A percentile compares a stretch with the other conserved stretches of the same genome.
Evolutionary conservation across 2,113 vertebrate species (phyloP).

Genomic region (Setophaga petechia): DNA sequence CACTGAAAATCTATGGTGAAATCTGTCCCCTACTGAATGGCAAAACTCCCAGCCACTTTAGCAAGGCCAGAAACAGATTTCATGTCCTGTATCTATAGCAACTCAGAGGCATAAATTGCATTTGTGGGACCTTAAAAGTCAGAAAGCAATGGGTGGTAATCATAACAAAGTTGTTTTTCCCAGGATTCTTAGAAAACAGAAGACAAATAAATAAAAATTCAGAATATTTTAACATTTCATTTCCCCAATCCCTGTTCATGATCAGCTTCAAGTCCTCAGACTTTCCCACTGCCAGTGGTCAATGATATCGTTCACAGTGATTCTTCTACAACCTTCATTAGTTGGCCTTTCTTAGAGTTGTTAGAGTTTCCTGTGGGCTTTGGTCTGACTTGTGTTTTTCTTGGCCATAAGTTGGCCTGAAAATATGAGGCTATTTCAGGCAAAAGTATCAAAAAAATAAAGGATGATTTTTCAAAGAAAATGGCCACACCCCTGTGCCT

Average conservation of each 20-base stretch:
- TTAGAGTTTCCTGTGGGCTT: slow-evolving; percentile 59
- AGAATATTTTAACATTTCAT: slow-evolving; percentile 56
- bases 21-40: not conserved
- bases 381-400: slow-evolving; percentile 49
- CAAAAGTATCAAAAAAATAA: slow-evolving; percentile 24
- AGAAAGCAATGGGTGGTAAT: slow-evolving; percentile 43
- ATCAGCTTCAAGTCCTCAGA: not conserved
- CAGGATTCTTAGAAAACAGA: slow-evolving; percentile 61
- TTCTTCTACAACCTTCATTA: slow-evolving; percentile 47
- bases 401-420: slow-evolving; percentile 39
- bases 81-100: not conserved
- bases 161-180: slow-evolving; percentile 15
- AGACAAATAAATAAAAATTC: slow-evolving; percentile 40
- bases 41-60: not conserved
- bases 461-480: slow-evolving; percentile 8
- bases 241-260: not conserved
- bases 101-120: not conserved
- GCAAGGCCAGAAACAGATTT: not conserved
- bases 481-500: not conserved
- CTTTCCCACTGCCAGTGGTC: slow-evolving; percentile 54
- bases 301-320: slow-evolving; percentile 49
- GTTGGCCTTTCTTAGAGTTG: slow-evolving; percentile 35
- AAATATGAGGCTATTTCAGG: slow-evolving; percentile 62
- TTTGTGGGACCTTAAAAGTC: not conserved
- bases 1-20: not conserved